phyloP scores from a whole-genome alignment of 2,797 vertebrate species.

The Chelon auratus region DNA sequence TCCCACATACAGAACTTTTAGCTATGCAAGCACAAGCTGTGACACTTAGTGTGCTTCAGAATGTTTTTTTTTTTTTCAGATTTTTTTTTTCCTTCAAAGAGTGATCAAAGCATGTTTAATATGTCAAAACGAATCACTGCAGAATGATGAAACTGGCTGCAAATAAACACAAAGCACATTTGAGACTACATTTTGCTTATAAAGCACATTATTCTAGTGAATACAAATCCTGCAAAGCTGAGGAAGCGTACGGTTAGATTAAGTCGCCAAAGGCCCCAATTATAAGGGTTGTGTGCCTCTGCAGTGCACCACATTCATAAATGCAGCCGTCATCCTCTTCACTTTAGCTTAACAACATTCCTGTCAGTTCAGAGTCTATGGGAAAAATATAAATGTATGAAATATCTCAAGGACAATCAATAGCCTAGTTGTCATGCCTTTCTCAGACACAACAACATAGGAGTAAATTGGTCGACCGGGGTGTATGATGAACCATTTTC shows the following conservation, averaged over 20 bases:
- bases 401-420: conserved; percentile 77
- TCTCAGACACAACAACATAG: conserved; percentile 63
- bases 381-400: conserved; percentile 59
- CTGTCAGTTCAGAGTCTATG: conserved; percentile 55
- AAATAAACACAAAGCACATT: conserved; percentile 67
- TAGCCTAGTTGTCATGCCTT: conserved; percentile 63
- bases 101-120: conserved; percentile 71
- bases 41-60: conserved; percentile 39
- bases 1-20: conserved; percentile 55
- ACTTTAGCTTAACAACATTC: conserved; percentile 47
- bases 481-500: conserved; percentile 80
- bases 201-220: conserved; percentile 58
- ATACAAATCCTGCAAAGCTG: conserved; percentile 45
- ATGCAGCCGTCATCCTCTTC: conserved; percentile 55
- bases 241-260: conserved; percentile 47
- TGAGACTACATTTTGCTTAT: conserved; percentile 61
- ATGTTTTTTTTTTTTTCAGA: conserved; percentile 19
- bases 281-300: conserved; percentile 55
- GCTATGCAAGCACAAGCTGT: conserved; percentile 41
- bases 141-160: conserved; percentile 76
- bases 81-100: conserved; percentile 37
- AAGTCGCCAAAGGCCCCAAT: conserved; percentile 59
- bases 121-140: conserved; percentile 53
- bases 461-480: conserved; percentile 67
- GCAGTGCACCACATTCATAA: conserved; percentile 54